Base-by-base conservation (phyloP, 2,113 vertebrate genomes). In the Gallinago jamesoni region DNA sequence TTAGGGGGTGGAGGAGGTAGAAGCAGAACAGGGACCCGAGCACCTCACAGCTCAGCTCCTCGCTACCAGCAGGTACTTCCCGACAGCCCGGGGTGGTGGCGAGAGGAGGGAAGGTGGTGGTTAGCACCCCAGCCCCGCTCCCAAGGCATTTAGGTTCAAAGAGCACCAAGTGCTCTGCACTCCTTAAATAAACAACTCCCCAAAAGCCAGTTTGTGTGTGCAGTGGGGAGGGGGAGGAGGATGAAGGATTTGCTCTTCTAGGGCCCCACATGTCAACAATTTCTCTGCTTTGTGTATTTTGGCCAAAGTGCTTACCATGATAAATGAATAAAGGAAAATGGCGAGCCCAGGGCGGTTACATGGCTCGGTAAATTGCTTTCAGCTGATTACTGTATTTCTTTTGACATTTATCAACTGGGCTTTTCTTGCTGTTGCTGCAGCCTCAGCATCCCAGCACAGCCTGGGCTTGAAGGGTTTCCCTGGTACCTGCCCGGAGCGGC, bases 251-350 rank as follows among this genome's bases (percentile, higher is more conserved):
- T 98, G 97, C 97, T 98, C 98, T 97, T 96, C 95, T 97, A 97
- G 97, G 97, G 97, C 98, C 99, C 98, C 99, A 99, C 98, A 99
- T 99, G 99, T 99, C 99, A 99, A 99, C 98, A 99, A 99, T 99
- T 99, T 99, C 98, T 99, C 98, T 98, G 98, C 98, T 99, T 99
- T 99, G 99, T 99, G 98, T 99, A 99, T 98, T 98, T 99, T 99
- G 99, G 99, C 99, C 98, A 98, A 98, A 98, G 98, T 89, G 93
- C 97, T 98, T 98, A 97, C 99, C 98, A 98, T 99, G 99, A 99
- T 99, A 98, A 99, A 99, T 99, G 99, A 98, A 99, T 98, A 98
- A 98, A 98, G 98, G 99, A 99, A 99, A 98, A 98, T 98, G 98
- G 98, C 62, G 89, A 98, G 98, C 98, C 98, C 98, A 98, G 98